A percentile compares a stretch with the other conserved stretches of the same genome.
phyloP scores from a whole-genome alignment of 1,140 invertebrate genomes.

The Euwallacea fornicatus region DNA sequence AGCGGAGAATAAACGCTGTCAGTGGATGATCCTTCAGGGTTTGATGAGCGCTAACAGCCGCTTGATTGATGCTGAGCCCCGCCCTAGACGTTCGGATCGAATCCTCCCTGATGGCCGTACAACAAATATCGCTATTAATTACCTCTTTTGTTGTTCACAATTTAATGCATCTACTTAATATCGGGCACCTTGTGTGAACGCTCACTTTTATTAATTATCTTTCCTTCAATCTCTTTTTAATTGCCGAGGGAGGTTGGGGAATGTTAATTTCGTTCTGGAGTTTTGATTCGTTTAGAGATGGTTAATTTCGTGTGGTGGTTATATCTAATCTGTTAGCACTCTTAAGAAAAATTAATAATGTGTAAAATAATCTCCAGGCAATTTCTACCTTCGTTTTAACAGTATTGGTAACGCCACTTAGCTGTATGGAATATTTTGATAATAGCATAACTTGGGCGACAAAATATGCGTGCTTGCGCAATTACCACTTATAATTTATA shows the following conservation, averaged over 20 bases:
- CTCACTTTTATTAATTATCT: slow-evolving; percentile 34
- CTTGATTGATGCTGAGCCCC: slow-evolving; percentile 48
- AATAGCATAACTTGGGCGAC: no score
- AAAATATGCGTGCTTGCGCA: no score
- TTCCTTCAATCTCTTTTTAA: slow-evolving; percentile 23
- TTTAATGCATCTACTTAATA: slow-evolving; percentile 41
- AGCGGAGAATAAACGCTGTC: slow-evolving; percentile 35
- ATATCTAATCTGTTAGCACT: no score
- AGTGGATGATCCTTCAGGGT: slow-evolving; percentile 37
- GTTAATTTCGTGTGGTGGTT: no score
- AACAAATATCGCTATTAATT: slow-evolving; percentile 49
- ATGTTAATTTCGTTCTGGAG: neutral
- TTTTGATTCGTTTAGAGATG: no score
- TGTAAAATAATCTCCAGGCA: no score
- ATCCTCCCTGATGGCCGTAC: slow-evolving; percentile 22
- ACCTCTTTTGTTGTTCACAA: slow-evolving; percentile 42
- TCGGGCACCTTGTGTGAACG: slow-evolving; percentile 20
- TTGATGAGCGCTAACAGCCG: slow-evolving; percentile 49
- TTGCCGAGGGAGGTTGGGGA: slow-evolving; percentile 3
- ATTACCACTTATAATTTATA: neutral
- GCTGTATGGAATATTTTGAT: no score
- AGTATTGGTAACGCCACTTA: no score
- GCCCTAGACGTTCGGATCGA: slow-evolving; percentile 37
- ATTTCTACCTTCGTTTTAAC: no score
- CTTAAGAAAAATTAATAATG: no score